Percentiles rank a stretch among this genome's conserved stretches.
These are phyloP conservation scores for Crepidodera aurea DNA, from an alignment of 2,888 invertebrate genomes.

Conservation along the genomic window DNA sequence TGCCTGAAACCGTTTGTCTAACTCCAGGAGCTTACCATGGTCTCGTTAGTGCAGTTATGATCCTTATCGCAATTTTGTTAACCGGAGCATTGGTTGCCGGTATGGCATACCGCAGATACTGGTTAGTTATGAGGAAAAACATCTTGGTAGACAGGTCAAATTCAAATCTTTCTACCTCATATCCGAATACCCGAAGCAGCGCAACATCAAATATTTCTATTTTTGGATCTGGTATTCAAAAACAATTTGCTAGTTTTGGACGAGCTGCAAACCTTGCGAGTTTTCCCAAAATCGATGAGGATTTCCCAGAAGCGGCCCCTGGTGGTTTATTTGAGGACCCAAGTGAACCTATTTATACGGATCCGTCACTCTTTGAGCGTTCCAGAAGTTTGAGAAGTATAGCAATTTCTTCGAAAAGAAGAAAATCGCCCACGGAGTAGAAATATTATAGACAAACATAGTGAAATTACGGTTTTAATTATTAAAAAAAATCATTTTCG, in stretches of 20 bases:
- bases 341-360: constrained; percentile 92
- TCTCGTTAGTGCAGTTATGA: constrained; percentile 79
- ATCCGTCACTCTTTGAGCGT: constrained; percentile 88
- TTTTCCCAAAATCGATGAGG: constrained; percentile 52
- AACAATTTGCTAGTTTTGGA: constrained; percentile 62
- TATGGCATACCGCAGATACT: constrained; percentile 80
- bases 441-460: constrained; percentile 22
- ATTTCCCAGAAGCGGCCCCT: constrained; percentile 53
- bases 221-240: constrained; percentile 74
- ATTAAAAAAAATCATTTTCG: no score
- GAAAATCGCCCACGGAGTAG: constrained; percentile 44
- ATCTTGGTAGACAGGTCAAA: constrained; percentile 61
- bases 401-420: constrained; percentile 63
- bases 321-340: constrained; percentile 78
- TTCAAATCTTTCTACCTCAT: constrained; percentile 56
- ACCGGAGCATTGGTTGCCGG: constrained; percentile 78
- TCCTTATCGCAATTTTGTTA: constrained; percentile 76
- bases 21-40: constrained; percentile 86
- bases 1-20: constrained; percentile 78
- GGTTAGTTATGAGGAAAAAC: constrained; percentile 81
- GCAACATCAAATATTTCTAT: constrained; percentile 69
- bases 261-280: constrained; percentile 54
- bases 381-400: constrained; percentile 77
- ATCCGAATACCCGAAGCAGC: constrained; percentile 59
- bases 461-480: constrained; percentile 6